Percentiles rank a stretch among this genome's conserved stretches.
Conservation (phyloP, 1,140 invertebrate species). For the Drosophila willistoni region DNA sequence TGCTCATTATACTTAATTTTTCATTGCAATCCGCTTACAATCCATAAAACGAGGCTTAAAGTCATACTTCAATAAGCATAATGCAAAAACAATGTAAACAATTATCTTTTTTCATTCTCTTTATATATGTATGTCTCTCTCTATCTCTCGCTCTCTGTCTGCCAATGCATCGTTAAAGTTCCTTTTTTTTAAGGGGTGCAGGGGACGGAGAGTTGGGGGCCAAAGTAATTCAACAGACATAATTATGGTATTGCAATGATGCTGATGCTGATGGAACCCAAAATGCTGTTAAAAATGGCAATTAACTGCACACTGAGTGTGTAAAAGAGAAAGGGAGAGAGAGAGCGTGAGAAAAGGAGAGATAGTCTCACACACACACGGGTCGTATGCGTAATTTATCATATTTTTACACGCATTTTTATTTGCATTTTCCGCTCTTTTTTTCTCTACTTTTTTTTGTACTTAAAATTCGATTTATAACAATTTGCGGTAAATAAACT, state of each 20-base stretch:
- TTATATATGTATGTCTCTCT: not conserved
- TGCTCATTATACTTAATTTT: conserved; percentile 5
- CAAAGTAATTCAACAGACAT: conserved; percentile 12
- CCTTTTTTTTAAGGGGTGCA: not conserved
- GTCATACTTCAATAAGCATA: conserved; percentile 26
- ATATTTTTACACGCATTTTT: conserved; percentile 65
- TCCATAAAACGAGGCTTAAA: conserved; percentile 28
- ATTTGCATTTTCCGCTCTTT: conserved; percentile 55
- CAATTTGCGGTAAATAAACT: conserved; percentile 75
- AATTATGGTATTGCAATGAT: conserved; percentile 42
- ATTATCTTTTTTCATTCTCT: conserved; percentile 2
- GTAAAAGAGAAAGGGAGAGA: not conserved
- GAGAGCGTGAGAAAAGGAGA: not conserved
- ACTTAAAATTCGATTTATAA: conserved; percentile 77
- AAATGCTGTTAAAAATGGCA: conserved; percentile 64
- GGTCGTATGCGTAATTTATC: conserved; percentile 70
- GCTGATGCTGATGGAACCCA: conserved; percentile 28
- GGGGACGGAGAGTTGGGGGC: not conserved
- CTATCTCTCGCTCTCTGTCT: not conserved
- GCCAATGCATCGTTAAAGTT: not conserved
- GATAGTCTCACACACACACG: not conserved
- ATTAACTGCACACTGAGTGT: conserved; percentile 55
- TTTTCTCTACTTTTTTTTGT: conserved; percentile 18
- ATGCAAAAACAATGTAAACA: conserved; percentile 20
- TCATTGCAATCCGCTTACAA: conserved; percentile 23